phyloP scores from a whole-genome alignment of 2,797 vertebrate species.

The Borostomias antarcticus region DNA sequence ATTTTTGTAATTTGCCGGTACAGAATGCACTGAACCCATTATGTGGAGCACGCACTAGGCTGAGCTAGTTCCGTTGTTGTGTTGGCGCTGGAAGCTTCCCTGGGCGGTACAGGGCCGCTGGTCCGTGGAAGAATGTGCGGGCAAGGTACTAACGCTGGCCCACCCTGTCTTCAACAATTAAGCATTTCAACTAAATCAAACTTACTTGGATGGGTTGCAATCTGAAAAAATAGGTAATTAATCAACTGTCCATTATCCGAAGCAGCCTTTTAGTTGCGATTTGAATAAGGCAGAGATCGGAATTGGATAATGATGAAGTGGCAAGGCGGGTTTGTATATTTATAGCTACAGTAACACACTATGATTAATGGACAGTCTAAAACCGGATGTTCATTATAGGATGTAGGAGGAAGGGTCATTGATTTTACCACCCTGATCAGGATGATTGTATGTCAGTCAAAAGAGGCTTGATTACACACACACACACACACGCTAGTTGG shows the following conservation, averaged over 20 bases:
- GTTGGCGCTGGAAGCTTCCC: too few relatives aligned
- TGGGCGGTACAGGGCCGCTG: too few relatives aligned
- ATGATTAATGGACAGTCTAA: neutral
- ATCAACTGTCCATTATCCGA: slow-evolving; percentile 44
- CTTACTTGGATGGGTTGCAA: slow-evolving; percentile 43
- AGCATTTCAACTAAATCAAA: slow-evolving; percentile 35
- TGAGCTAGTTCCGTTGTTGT: too few relatives aligned
- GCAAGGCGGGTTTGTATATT: neutral
- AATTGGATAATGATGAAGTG: slow-evolving; percentile 43
- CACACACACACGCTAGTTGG: slow-evolving; percentile 10
- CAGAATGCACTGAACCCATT: too few relatives aligned
- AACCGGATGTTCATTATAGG: too few relatives aligned
- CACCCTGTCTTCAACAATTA: slow-evolving; percentile 32
- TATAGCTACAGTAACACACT: neutral
- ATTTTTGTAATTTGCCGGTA: too few relatives aligned
- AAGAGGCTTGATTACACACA: too few relatives aligned
- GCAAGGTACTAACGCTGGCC: slow-evolving; percentile 23
- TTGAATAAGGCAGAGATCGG: slow-evolving; percentile 31
- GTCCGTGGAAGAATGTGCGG: too few relatives aligned
- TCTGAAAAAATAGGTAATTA: slow-evolving; percentile 32
- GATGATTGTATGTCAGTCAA: too few relatives aligned
- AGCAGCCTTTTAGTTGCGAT: slow-evolving; percentile 21
- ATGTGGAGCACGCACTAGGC: too few relatives aligned
- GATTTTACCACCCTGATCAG: too few relatives aligned
- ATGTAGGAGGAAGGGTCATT: too few relatives aligned